A percentile compares a stretch with the other conserved stretches of the same genome.
These are phyloP conservation scores for Lampris megalopsis DNA, from an alignment of 2,113 vertebrate species.

Conservation along the genomic window DNA sequence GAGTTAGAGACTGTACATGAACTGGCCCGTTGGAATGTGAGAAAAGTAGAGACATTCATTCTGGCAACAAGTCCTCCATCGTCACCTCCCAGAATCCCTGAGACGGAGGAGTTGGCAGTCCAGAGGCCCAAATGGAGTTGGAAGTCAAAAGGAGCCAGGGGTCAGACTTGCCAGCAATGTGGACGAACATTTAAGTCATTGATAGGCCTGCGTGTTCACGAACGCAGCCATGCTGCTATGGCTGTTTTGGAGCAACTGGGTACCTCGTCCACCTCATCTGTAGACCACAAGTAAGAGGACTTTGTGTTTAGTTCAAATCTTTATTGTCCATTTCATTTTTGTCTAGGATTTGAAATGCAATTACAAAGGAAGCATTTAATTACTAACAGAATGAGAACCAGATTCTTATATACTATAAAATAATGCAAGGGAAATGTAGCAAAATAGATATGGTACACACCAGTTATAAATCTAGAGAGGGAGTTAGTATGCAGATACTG, in stretches of 20 bases:
- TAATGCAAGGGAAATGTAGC: background rate
- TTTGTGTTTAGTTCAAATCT: too few species aligned
- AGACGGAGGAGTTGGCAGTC: background rate
- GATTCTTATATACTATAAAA: too few species aligned
- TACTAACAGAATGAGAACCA: too few species aligned
- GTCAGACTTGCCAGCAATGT: constrained; percentile 87
- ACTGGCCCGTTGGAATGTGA: background rate
- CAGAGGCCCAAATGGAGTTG: too few species aligned
- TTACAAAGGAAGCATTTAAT: too few species aligned
- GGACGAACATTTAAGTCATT: constrained; percentile 88
- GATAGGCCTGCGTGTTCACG: constrained; percentile 90
- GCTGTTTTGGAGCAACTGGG: constrained; percentile 89
- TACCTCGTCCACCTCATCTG: constrained; percentile 83
- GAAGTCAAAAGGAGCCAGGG: constrained; percentile 51
- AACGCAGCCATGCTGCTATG: constrained; percentile 90
- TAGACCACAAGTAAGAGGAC: constrained; percentile 88
- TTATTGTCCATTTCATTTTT: too few species aligned
- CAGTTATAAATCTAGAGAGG: too few species aligned
- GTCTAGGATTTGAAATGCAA: too few species aligned
- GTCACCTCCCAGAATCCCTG: background rate
- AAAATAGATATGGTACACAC: too few species aligned
- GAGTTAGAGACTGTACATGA: constrained; percentile 13
- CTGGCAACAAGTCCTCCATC: background rate
- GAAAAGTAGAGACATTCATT: background rate
- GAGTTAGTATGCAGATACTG: too few species aligned